A percentile compares a stretch with the other conserved stretches of the same genome.
These are phyloP conservation scores for Habropoda laboriosa DNA, from an alignment of 1,140 invertebrate species.

Conservation along the genomic window DNA sequence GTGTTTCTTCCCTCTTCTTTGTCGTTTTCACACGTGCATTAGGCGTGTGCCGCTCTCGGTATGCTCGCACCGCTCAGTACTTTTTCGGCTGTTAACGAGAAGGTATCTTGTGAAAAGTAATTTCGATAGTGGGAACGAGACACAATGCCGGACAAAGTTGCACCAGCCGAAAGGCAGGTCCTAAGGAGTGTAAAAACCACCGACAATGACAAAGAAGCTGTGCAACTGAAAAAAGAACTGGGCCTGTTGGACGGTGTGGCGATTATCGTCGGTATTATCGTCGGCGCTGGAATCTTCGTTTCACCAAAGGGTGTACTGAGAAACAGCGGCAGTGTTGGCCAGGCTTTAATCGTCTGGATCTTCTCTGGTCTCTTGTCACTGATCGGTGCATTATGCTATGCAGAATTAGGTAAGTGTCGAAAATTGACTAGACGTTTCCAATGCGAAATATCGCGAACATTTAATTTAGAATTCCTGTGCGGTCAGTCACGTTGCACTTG, in stretches of 20 bases:
- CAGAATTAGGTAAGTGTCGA: slow-evolving; percentile 89
- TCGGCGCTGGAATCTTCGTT: slow-evolving; percentile 97
- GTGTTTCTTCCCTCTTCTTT: background rate
- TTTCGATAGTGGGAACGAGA: background rate
- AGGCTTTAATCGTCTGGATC: slow-evolving; percentile 94
- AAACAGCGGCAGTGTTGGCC: slow-evolving; percentile 93
- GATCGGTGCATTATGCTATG: slow-evolving; percentile 96
- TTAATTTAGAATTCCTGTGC: background rate
- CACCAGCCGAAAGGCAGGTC: slow-evolving; percentile 56
- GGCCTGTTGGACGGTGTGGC: slow-evolving; percentile 93
- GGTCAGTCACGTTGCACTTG: background rate
- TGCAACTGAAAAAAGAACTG: slow-evolving; percentile 90
- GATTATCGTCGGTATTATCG: slow-evolving; percentile 94
- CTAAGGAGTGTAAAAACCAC: background rate
- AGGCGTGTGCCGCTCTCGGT: slow-evolving; percentile 12
- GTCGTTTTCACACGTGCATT: slow-evolving; percentile 39
- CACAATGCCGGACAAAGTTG: slow-evolving; percentile 62
- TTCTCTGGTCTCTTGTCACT: slow-evolving; percentile 93
- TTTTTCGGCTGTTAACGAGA: slow-evolving; percentile 6
- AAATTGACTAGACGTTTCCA: background rate
- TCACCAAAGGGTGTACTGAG: slow-evolving; percentile 96
- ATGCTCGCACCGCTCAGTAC: slow-evolving; percentile 14
- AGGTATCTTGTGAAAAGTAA: background rate
- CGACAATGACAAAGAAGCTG: slow-evolving; percentile 77
- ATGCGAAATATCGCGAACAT: background rate